Base-by-base conservation (phyloP, 2,888 invertebrate species). In the Epicampocera succincta region DNA sequence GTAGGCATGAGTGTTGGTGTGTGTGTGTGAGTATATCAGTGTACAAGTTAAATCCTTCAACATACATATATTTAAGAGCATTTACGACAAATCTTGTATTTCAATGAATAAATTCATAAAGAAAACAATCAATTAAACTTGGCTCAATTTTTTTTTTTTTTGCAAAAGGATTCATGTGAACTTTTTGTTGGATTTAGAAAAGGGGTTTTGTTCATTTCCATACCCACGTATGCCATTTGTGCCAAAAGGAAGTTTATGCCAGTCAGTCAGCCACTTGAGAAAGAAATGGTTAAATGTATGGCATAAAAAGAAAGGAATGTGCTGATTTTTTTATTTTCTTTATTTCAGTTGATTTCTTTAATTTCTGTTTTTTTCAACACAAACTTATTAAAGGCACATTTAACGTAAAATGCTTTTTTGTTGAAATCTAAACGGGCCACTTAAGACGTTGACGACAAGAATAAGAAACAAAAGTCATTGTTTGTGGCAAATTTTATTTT, bases 351-450 rank as follows among this genome's bases (percentile, higher is more conserved):
- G 66, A 56, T 66, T 74, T 58, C 40, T 56, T 74, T 29, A 58
- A 29, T 1, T 44, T 15, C 46, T 13, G n/a, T 33, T 63, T 58
- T 75, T 68, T 68, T 40, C 4, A 33, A 73, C 33, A 54, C 29
- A 52, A 61, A 42, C 21, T 65, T 65, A 56, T 60, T 72, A 72
- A 78, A 78, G 65, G 71, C 71, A 72, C 72, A 78, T 78, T 72
- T 65, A 19, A 58, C 25, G 33, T 65, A 44, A 69, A 71, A 60
- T 44, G 38, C 63, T 54, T 54, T 9, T 65, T 66, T 15, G 2
- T 77, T 77, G 88, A 87, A 88, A 88, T 88, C 85, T 87, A 88
- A 88, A 88, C 88, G 87, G 86, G 88, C 88, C 88, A 88, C 88
- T 88, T 88, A 87, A 85, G 58, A 52, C 17, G 72, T 58, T 13